Evolutionary conservation across 2,113 vertebrate genomes (phyloP).

Genomic region (Archilochus colubris): DNA sequence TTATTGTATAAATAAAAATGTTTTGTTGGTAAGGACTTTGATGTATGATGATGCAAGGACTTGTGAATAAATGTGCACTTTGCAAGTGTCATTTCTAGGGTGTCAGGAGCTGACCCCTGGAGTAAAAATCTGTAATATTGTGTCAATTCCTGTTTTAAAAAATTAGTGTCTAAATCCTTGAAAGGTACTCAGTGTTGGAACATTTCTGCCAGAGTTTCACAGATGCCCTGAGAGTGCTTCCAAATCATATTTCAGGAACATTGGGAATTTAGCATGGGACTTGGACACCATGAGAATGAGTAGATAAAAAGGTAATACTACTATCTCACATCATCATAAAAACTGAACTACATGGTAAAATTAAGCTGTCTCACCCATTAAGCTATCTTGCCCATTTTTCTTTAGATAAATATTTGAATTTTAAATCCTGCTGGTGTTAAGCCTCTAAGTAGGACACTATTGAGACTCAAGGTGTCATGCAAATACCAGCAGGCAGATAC

Average conservation of each 20-base stretch:
- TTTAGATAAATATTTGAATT: neutral
- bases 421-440: neutral
- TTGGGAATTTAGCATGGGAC: accelerated
- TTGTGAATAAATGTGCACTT: neutral
- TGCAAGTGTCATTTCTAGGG: neutral
- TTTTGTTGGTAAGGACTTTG: neutral
- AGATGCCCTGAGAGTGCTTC: neutral
- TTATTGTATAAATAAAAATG: neutral
- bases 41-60: neutral
- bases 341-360: neutral
- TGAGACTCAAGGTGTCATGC: neutral
- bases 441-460: neutral
- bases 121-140: neutral
- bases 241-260: neutral
- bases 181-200: neutral
- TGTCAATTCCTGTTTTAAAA: neutral
- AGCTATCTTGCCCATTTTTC: neutral
- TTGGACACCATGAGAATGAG: neutral
- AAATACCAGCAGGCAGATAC: neutral
- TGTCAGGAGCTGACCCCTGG: neutral
- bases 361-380: neutral
- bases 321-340: accelerated
- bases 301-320: neutral
- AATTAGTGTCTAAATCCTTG: neutral
- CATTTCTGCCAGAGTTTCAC: neutral